Evolutionary conservation across 2,113 vertebrate genomes (phyloP).

Genomic region (Apistogramma diplotaenia): DNA sequence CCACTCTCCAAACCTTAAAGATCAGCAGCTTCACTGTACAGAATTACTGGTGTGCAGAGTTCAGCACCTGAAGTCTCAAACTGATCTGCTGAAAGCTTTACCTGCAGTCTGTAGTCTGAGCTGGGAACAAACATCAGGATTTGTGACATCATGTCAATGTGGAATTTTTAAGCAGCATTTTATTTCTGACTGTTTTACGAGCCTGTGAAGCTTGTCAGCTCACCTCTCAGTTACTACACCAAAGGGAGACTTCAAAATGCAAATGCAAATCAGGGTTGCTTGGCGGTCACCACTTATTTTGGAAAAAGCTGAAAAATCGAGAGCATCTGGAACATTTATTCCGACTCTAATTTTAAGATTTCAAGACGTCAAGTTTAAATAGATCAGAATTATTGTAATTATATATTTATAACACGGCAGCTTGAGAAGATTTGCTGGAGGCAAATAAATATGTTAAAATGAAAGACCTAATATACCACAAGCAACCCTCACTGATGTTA

Average conservation of each 20-base stretch:
- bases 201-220: neutral
- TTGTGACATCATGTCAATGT: too few species aligned
- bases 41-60: neutral
- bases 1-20: neutral
- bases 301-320: neutral
- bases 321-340: neutral
- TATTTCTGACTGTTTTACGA: too few species aligned
- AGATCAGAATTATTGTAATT: neutral
- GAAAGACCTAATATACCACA: neutral
- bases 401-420: neutral
- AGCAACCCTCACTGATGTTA: neutral
- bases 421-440: neutral
- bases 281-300: neutral
- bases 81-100: neutral
- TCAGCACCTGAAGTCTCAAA: neutral
- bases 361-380: neutral
- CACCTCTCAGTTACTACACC: neutral
- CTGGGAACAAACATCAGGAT: neutral
- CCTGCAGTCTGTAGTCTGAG: neutral
- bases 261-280: neutral
- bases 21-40: neutral
- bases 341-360: neutral
- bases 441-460: neutral
- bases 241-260: neutral
- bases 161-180: too few species aligned